phyloP scores from a whole-genome alignment of 2,888 invertebrate genomes.

The Apamea anceps region DNA sequence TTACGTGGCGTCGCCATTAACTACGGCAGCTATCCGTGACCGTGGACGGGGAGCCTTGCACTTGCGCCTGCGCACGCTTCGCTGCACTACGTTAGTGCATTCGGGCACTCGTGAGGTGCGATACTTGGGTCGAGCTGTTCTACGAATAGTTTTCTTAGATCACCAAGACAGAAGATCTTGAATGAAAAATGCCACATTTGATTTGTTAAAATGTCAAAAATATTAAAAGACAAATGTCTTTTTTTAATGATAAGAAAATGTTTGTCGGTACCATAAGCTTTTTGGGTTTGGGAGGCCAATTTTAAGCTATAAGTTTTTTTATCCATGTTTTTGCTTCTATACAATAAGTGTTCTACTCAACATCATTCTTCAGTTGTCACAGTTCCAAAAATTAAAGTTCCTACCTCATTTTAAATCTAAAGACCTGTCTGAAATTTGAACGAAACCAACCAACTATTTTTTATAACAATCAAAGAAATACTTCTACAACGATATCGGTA shows the following conservation, averaged over 20 bases:
- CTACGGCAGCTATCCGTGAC: slow-evolving; percentile 58
- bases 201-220: not conserved
- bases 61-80: slow-evolving; percentile 52
- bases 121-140: slow-evolving; percentile 2
- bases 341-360: not conserved
- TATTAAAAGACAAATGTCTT: too few species aligned
- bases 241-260: too few species aligned
- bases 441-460: not conserved
- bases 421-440: not conserved
- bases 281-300: not conserved
- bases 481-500: not conserved
- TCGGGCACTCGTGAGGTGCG: slow-evolving; percentile 27
- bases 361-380: not conserved
- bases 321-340: not conserved
- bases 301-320: not conserved
- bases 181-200: not conserved
- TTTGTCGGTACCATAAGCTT: not conserved
- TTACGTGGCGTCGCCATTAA: slow-evolving; percentile 53
- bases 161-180: not conserved
- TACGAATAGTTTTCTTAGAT: not conserved
- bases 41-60: slow-evolving; percentile 64
- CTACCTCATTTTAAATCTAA: not conserved
- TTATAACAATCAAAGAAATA: not conserved
- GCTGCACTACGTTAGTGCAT: slow-evolving; percentile 41
- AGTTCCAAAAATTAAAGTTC: not conserved